Conservation (phyloP, 2,797 vertebrate genomes). For the Chloroceryle amazona region DNA sequence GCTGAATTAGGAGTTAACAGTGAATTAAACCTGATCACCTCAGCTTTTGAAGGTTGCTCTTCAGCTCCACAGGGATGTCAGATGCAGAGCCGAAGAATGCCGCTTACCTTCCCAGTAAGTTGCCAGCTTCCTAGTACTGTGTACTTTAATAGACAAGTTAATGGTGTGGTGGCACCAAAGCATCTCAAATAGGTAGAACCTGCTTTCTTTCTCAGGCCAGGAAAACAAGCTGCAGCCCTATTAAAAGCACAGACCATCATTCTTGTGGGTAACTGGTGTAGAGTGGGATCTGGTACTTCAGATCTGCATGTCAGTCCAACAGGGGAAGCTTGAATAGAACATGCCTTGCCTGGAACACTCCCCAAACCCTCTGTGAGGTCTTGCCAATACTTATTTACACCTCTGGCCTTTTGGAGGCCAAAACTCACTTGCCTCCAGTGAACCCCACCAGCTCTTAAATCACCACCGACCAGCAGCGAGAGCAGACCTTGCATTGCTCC, state of each 20-base stretch:
- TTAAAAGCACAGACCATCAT: neutral
- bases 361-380: neutral
- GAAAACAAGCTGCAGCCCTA: neutral
- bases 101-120: neutral
- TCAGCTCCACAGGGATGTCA: neutral
- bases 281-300: neutral
- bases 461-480: neutral
- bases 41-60: neutral
- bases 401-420: neutral
- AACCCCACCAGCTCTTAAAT: neutral
- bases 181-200: neutral
- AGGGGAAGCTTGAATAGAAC: neutral
- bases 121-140: neutral
- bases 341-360: neutral
- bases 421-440: neutral
- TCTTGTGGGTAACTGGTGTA: neutral
- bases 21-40: neutral
- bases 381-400: neutral
- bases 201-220: neutral
- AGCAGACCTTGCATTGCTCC: neutral
- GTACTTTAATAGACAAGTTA: neutral
- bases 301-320: neutral
- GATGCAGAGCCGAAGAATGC: neutral
- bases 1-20: neutral
- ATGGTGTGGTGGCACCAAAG: neutral